phyloP scores from a whole-genome alignment of 2,888 invertebrate species.

The Cynaeus angustus region DNA sequence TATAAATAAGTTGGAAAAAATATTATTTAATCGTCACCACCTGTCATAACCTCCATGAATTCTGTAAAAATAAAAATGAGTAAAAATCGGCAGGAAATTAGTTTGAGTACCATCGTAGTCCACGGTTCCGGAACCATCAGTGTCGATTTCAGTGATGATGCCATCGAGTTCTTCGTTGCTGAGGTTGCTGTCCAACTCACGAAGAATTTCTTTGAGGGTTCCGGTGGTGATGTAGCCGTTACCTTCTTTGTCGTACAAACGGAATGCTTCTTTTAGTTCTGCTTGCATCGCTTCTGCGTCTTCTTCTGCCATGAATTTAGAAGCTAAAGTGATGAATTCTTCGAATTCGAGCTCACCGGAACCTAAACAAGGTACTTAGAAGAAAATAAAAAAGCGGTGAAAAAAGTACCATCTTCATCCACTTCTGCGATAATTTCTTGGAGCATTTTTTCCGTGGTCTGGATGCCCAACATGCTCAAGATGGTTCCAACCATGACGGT shows the following conservation, averaged over 20 bases:
- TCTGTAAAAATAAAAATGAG: conserved; percentile 73
- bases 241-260: conserved; percentile 89
- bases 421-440: conserved; percentile 92
- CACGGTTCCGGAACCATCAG: conserved; percentile 97
- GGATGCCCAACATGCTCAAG: conserved; percentile 89
- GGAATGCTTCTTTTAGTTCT: conserved; percentile 95
- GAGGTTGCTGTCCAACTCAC: conserved; percentile 95
- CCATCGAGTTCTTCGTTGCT: conserved; percentile 94
- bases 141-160: conserved; percentile 98
- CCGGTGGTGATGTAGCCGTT: conserved; percentile 94
- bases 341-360: conserved; percentile 93
- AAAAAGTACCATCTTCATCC: conserved; percentile 85
- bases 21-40: conserved; percentile 79
- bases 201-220: conserved; percentile 92
- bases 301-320: conserved; percentile 89
- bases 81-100: conserved; percentile 16
- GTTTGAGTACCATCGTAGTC: conserved; percentile 94
- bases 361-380: conserved; percentile 74
- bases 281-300: conserved; percentile 92
- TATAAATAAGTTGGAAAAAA: background rate
- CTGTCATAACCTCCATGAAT: conserved; percentile 91
- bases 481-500: conserved; percentile 91
- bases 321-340: conserved; percentile 88
- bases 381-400: too few species aligned
- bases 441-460: conserved; percentile 85